A percentile compares a stretch with the other conserved stretches of the same genome.
Conservation (phyloP, 1,140 invertebrate species). For the Tetramorium simillimum region DNA sequence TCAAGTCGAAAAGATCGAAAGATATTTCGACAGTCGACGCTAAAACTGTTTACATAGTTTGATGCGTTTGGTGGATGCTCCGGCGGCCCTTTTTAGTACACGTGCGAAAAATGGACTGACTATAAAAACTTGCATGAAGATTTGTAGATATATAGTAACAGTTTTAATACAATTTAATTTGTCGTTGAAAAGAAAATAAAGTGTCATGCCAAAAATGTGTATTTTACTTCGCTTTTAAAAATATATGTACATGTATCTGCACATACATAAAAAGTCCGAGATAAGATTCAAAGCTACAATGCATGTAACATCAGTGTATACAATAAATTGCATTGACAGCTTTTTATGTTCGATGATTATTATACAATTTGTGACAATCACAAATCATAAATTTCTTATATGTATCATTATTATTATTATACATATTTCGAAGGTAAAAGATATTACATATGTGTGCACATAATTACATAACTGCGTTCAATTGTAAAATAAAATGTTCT, state of each 20-base stretch:
- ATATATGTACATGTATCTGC: slow-evolving; percentile 55
- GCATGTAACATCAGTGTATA: slow-evolving; percentile 8
- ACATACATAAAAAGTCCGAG: slow-evolving; percentile 1
- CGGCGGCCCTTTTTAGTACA: background rate
- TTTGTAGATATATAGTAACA: slow-evolving; percentile 34
- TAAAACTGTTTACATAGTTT: no score
- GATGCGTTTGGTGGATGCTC: background rate
- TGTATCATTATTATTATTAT: background rate
- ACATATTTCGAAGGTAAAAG: slow-evolving; percentile 45
- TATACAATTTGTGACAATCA: background rate
- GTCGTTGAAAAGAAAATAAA: slow-evolving; percentile 70
- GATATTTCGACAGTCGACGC: no score
- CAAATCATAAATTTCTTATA: background rate
- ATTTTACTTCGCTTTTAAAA: slow-evolving; percentile 32
- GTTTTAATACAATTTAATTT: slow-evolving; percentile 79
- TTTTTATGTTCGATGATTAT: background rate
- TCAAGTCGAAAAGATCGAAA: background rate
- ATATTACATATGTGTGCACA: slow-evolving; percentile 7
- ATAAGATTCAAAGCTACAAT: slow-evolving; percentile 46
- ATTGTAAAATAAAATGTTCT: slow-evolving; percentile 73
- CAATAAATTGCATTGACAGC: background rate
- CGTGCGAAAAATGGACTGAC: background rate
- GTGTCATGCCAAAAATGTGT: slow-evolving; percentile 50
- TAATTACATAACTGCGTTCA: slow-evolving; percentile 67
- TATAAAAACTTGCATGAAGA: background rate